These are phyloP conservation scores for Grallaria varia DNA, from an alignment of 2,113 vertebrate genomes.

Conservation along the genomic window DNA sequence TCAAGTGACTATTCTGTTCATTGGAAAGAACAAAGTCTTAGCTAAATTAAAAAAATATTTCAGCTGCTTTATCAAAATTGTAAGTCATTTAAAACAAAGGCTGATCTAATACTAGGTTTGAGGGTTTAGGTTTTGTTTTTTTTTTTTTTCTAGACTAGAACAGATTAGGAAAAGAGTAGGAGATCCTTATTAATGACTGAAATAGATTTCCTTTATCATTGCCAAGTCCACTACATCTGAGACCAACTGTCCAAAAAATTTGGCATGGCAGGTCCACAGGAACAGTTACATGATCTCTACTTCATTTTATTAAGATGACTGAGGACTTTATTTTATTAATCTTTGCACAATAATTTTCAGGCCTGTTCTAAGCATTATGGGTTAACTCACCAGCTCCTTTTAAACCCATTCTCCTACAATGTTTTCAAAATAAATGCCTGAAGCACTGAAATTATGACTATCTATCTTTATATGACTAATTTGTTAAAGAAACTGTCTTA, in stretches of 20 bases:
- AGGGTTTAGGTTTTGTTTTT: too few species aligned
- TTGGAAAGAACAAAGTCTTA: slow-evolving; percentile 39
- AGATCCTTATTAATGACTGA: not conserved
- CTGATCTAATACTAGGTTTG: not conserved
- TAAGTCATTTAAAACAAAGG: not conserved
- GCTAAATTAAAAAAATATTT: slow-evolving; percentile 17
- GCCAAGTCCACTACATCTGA: not conserved
- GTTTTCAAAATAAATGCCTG: not conserved
- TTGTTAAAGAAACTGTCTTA: not conserved
- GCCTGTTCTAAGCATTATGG: not conserved
- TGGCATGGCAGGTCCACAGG: not conserved
- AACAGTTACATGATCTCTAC: not conserved
- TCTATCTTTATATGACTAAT: not conserved
- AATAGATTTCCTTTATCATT: not conserved
- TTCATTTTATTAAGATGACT: not conserved
- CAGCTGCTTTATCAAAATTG: not conserved
- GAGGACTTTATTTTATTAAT: not conserved
- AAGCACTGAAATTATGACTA: not conserved
- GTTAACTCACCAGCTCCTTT: not conserved
- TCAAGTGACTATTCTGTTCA: not conserved
- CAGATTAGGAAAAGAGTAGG: not conserved
- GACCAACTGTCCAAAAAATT: not conserved
- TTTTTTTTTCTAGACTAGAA: not conserved
- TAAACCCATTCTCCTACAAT: not conserved
- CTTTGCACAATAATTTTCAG: not conserved